Evolutionary conservation across 1,140 invertebrate species (phyloP).

Genomic region (Drosophila erecta): DNA sequence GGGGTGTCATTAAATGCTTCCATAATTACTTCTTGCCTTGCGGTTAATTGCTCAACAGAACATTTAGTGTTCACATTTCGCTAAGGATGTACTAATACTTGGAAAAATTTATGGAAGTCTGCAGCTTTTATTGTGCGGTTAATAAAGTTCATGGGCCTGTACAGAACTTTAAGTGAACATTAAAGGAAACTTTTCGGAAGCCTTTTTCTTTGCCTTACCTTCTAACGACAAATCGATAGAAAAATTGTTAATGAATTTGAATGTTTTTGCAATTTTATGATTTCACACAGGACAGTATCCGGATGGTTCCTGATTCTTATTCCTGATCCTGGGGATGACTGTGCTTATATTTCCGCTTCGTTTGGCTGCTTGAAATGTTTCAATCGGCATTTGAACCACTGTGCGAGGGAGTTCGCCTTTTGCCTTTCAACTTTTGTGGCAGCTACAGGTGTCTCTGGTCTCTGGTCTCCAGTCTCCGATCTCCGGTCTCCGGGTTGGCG

Average conservation of each 20-base stretch:
- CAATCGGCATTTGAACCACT: constrained; percentile 19
- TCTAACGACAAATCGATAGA: too few relatives aligned
- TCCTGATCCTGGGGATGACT: too few relatives aligned
- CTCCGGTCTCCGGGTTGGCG: constrained; percentile 30
- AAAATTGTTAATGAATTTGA: too few relatives aligned
- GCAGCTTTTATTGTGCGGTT: background rate
- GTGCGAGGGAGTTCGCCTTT: constrained; percentile 65
- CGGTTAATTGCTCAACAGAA: constrained; percentile 21
- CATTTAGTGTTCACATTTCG: background rate
- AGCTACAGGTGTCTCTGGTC: constrained; percentile 69
- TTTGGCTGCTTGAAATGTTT: background rate
- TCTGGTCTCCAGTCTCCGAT: constrained; percentile 47
- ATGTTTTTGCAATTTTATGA: too few relatives aligned
- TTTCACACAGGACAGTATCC: too few relatives aligned
- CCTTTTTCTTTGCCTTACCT: background rate
- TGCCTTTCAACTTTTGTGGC: constrained; percentile 73
- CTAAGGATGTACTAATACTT: constrained; percentile 15
- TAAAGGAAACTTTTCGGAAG: background rate
- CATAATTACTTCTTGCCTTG: constrained; percentile 31
- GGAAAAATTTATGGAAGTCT: background rate
- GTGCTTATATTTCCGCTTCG: too few relatives aligned
- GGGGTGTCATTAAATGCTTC: constrained; percentile 17
- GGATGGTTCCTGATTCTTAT: too few relatives aligned
- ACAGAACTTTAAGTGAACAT: background rate
- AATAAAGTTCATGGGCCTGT: background rate